A percentile compares a stretch with the other conserved stretches of the same genome.
These are phyloP conservation scores for Hemibagrus guttatus DNA, from an alignment of 2,797 vertebrate species.

Conservation along the genomic window DNA sequence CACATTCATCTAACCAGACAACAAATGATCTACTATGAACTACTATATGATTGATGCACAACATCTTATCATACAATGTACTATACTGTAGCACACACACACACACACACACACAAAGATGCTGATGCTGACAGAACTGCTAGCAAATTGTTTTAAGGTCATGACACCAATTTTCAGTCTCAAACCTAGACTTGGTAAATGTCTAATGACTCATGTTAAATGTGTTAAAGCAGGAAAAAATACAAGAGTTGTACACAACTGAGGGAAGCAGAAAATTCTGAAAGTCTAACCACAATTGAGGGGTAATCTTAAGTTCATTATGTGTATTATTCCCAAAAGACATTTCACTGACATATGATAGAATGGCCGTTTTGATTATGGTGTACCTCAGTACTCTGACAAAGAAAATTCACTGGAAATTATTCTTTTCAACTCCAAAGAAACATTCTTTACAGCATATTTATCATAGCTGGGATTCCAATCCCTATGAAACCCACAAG, in stretches of 20 bases:
- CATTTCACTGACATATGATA: neutral
- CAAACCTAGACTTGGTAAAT: neutral
- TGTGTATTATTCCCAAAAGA: neutral
- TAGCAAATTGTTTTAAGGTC: constrained; percentile 9
- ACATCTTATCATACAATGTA: constrained; percentile 20
- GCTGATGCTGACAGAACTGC: constrained; percentile 23
- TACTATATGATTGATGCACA: constrained; percentile 18
- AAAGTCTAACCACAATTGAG: neutral
- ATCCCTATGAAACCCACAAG: constrained; percentile 62
- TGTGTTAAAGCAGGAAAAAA: neutral
- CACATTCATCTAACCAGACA: constrained; percentile 44
- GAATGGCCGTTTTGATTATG: neutral
- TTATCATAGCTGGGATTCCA: constrained; percentile 65
- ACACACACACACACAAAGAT: constrained; percentile 14
- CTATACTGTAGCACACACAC: neutral
- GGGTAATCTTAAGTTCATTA: neutral
- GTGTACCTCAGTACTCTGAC: neutral
- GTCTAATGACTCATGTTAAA: constrained; percentile 3
- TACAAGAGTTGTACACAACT: neutral
- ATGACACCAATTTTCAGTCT: constrained; percentile 23
- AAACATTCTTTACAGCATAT: constrained; percentile 42
- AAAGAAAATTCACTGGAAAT: neutral
- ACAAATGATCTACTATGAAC: constrained; percentile 39
- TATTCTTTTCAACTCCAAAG: neutral
- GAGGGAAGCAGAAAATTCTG: neutral